Evolutionary conservation across 2,888 invertebrate genomes (phyloP).

Genomic region (Hetaerina titia): DNA sequence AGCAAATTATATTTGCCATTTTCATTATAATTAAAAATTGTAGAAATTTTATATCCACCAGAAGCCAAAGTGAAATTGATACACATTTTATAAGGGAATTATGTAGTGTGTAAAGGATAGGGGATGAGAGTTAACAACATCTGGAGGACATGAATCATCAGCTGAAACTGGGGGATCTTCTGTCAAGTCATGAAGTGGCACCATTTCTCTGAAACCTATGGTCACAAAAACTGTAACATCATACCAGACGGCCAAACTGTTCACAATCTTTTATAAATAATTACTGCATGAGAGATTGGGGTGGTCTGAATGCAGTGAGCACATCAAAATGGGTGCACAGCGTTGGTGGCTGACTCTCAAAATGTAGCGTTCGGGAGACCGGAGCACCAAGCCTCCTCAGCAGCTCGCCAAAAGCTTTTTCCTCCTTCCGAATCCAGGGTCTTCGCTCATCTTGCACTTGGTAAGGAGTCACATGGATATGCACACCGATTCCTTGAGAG

Average conservation of each 20-base stretch:
- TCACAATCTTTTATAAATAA: neutral
- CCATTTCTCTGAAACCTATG: neutral
- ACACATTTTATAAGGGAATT: neutral
- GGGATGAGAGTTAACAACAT: neutral
- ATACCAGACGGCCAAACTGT: neutral
- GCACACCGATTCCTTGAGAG: slow-evolving; percentile 83
- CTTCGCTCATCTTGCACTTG: slow-evolving; percentile 89
- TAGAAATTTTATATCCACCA: neutral
- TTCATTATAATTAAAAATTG: neutral
- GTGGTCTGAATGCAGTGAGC: slow-evolving; percentile 80
- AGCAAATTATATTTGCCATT: neutral
- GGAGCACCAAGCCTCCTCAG: slow-evolving; percentile 84
- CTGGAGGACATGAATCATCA: neutral
- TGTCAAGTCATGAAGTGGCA: neutral
- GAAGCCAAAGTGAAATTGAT: neutral
- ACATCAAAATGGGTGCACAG: slow-evolving; percentile 90
- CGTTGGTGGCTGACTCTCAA: slow-evolving; percentile 79
- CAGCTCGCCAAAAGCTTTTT: slow-evolving; percentile 85
- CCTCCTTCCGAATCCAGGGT: slow-evolving; percentile 92
- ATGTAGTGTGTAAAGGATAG: neutral
- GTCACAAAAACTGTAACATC: neutral
- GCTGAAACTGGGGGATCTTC: slow-evolving; percentile 9
- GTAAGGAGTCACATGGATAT: slow-evolving; percentile 94
- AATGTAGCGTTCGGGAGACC: slow-evolving; percentile 83
- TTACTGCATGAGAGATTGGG: slow-evolving; percentile 54